A percentile compares a stretch with the other conserved stretches of the same genome.
Conservation (phyloP, 2,888 invertebrate species). For the Dasysyrphus albostriatus region DNA sequence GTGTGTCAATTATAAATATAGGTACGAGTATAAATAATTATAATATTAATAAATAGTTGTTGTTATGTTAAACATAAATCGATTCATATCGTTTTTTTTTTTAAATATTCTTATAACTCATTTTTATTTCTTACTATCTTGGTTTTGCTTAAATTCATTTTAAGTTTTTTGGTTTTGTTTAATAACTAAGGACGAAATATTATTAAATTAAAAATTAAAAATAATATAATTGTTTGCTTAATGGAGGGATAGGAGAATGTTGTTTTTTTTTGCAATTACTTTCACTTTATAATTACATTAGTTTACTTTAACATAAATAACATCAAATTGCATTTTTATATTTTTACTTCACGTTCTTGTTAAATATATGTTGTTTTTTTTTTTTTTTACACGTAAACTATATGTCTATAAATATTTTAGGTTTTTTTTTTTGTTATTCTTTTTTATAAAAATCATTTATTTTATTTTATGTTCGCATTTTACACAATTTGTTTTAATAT, state of each 20-base stretch:
- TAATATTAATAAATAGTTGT: constrained; percentile 66
- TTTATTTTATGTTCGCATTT: constrained; percentile 69
- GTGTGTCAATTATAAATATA: constrained; percentile 57
- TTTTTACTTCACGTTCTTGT: constrained; percentile 50
- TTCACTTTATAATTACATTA: constrained; percentile 50
- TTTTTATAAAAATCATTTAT: constrained; percentile 73
- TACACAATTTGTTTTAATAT: constrained; percentile 64
- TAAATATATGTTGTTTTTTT: constrained; percentile 47
- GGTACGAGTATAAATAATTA: constrained; percentile 74
- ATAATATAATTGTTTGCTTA: constrained; percentile 55
- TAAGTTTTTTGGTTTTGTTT: constrained; percentile 30
- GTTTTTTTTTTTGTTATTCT: constrained; percentile 76
- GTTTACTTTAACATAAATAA: constrained; percentile 74
- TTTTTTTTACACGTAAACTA: constrained; percentile 76
- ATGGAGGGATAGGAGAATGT: constrained; percentile 75
- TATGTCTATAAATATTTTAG: constrained; percentile 76
- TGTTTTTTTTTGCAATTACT: constrained; percentile 63
- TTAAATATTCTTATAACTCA: constrained; percentile 34
- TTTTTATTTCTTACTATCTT: constrained; percentile 43
- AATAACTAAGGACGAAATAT: constrained; percentile 62
- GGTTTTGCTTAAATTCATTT: constrained; percentile 34
- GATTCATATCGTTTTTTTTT: constrained; percentile 32
- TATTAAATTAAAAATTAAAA: constrained; percentile 52
- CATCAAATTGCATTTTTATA: constrained; percentile 75
- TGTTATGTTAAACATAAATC: constrained; percentile 72